Evolutionary conservation across 2,797 vertebrate genomes (phyloP).

Genomic region (Diplodus puntazzo): DNA sequence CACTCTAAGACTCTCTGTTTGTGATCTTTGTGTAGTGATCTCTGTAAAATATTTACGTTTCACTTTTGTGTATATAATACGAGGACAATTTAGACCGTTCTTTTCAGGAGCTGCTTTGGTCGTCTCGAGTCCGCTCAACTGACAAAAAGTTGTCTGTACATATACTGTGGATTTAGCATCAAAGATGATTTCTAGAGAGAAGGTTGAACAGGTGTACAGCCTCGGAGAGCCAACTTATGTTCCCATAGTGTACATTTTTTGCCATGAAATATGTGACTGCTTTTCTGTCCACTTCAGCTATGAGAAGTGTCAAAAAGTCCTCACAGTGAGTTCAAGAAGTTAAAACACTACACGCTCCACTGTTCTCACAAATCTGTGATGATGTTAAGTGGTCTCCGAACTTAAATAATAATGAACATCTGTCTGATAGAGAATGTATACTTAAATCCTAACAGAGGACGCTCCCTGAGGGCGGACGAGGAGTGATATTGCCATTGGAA

Average conservation of each 20-base stretch:
- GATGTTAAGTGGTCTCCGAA: conserved; percentile 65
- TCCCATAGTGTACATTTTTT: conserved; percentile 72
- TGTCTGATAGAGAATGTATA: conserved; percentile 75
- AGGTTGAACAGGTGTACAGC: conserved; percentile 75
- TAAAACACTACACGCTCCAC: conserved; percentile 55
- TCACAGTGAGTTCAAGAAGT: conserved; percentile 56
- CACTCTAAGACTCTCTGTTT: conserved; percentile 74
- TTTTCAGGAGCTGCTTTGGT: conserved; percentile 80
- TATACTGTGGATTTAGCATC: conserved; percentile 72
- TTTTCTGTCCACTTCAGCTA: conserved; percentile 51
- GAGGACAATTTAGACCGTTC: conserved; percentile 74
- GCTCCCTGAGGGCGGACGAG: conserved; percentile 55
- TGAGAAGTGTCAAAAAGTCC: conserved; percentile 59
- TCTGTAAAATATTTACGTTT: conserved; percentile 85
- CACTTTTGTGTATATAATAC: conserved; percentile 84
- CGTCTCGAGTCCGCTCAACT: conserved; percentile 63
- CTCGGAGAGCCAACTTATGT: conserved; percentile 64
- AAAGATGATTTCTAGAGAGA: conserved; percentile 65
- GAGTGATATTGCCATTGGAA: conserved; percentile 71
- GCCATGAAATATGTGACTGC: conserved; percentile 67
- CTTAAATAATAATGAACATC: conserved; percentile 70
- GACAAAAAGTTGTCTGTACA: conserved; percentile 67
- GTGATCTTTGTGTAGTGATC: conserved; percentile 85
- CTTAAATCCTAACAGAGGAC: conserved; percentile 67
- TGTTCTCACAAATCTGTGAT: conserved; percentile 64